Evolutionary conservation across 1,140 invertebrate genomes (phyloP), one percentile per base, ranked within the genome.

Genomic region (Eumaeus atala): DNA sequence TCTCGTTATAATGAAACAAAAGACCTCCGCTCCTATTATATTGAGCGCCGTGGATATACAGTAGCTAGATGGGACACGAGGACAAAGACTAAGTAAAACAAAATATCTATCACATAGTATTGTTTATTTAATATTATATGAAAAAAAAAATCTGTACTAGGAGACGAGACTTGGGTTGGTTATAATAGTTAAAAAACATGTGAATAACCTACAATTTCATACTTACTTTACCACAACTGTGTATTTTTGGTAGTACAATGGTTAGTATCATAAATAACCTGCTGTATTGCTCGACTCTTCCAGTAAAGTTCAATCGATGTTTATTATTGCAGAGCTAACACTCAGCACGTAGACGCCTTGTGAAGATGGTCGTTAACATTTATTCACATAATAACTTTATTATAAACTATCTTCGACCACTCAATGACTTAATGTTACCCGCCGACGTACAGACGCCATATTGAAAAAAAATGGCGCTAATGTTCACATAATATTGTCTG

Each of bases 351-450:
- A 78, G 72, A 69, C 73, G 72, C 75, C 72, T 73, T 67, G 73
- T 80, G 77, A 82, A 78, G 77, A 79, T 71, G 70, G 70, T 80
- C 74, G 72, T 83, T 81, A 81, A 67, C 70, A 74, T 82, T 84
- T 72, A 75, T 76, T 73, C 76, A 68, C 67, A 72, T 85, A 85
- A 85, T 81, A 74, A 73, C 74, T 85, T 80, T 83, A 84, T 84
- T 82, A 85, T 75, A 71, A 69, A 62, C 58, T 58, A 56, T 63
- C 52, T 67, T 70, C 51, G 48, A 38, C 40, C 17, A 49, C 34
- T 17, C 9, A 54, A 54, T 57, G 48, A 58, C 49, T 56, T 60
- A 52, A 51, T 60, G 38, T 50, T n/a, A n/a, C n/a, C 44, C 40
- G 12, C 17, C 14, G 21, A 28, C 21, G 2, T 28, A 28, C 6